Evolutionary conservation across 2,113 vertebrate genomes (phyloP).

Genomic region (Grus americana): DNA sequence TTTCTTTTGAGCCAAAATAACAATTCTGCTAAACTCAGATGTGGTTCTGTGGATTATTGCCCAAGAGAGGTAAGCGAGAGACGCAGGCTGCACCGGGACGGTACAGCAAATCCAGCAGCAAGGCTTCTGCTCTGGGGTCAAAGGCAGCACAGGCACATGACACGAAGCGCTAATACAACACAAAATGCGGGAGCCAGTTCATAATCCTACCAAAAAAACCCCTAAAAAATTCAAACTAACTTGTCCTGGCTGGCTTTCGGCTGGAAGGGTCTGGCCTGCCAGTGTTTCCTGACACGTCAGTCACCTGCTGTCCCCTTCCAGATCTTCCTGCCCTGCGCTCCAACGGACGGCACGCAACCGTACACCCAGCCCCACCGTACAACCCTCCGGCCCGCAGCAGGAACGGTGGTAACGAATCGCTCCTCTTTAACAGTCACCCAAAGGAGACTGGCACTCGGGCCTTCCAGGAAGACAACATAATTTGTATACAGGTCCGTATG

Average conservation of each 20-base stretch:
- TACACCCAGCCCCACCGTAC: rapidly evolving
- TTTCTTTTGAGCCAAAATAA: neutral
- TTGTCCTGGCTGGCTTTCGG: neutral
- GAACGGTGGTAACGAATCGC: rapidly evolving
- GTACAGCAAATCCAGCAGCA: neutral
- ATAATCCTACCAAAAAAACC: neutral
- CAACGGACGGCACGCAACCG: rapidly evolving
- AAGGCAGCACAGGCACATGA: neutral
- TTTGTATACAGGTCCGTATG: neutral
- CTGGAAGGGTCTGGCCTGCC: neutral
- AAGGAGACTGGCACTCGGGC: neutral
- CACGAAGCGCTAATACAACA: rapidly evolving
- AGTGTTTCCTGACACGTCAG: neutral
- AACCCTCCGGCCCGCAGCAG: rapidly evolving
- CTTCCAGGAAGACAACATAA: neutral
- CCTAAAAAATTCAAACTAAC: neutral
- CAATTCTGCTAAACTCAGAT: neutral
- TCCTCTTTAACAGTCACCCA: neutral
- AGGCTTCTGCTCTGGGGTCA: neutral
- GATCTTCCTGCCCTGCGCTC: neutral
- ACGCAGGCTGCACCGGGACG: neutral
- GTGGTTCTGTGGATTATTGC: neutral
- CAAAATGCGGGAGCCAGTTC: no score
- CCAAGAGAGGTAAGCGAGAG: neutral
- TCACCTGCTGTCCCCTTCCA: neutral